A percentile compares a stretch with the other conserved stretches of the same genome.
Conservation (phyloP, 2,888 invertebrate genomes). For the Argyresthia albistria region DNA sequence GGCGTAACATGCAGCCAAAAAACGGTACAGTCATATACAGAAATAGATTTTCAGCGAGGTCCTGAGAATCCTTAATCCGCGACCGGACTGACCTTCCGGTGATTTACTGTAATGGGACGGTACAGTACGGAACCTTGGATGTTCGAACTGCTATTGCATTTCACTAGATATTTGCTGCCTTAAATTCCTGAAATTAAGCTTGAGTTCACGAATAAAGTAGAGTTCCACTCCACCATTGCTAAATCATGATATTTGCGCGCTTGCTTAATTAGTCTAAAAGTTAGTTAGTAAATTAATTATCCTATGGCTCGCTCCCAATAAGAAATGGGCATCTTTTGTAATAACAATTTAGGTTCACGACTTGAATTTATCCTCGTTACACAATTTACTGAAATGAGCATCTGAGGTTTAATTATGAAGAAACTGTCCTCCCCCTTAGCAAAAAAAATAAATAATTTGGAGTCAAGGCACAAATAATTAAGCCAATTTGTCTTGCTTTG, state of each 20-base stretch:
- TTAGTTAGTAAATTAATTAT: background rate
- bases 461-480: constrained; percentile 38
- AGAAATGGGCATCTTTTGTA: background rate
- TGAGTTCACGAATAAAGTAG: too few species aligned
- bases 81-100: too few species aligned
- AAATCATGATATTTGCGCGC: constrained; percentile 20
- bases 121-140: too few species aligned
- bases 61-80: too few species aligned
- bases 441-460: constrained; percentile 35
- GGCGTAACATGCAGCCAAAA: too few species aligned
- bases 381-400: background rate
- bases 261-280: background rate
- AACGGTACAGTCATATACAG: too few species aligned
- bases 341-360: background rate
- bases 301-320: background rate
- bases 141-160: too few species aligned
- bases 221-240: constrained; percentile 19
- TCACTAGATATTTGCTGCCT: too few species aligned
- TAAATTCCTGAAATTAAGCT: too few species aligned
- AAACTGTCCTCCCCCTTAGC: constrained; percentile 5
- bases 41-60: too few species aligned
- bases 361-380: background rate
- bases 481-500: constrained; percentile 40
- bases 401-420: background rate
- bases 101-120: too few species aligned